phyloP scores from a whole-genome alignment of 1,140 invertebrate genomes.

The Ephestia elutella region DNA sequence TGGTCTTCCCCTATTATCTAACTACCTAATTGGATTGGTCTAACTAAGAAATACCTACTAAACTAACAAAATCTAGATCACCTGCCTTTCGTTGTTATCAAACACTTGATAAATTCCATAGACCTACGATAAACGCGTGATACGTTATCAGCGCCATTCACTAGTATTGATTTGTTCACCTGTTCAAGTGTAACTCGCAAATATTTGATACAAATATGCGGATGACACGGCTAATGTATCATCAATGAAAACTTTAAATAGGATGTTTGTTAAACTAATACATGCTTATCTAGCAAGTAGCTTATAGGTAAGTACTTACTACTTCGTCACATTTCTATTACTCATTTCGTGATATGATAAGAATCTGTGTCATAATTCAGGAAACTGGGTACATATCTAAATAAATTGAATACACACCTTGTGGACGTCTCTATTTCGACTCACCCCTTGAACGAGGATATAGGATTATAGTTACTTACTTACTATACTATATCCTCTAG shows the following conservation, averaged over 20 bases:
- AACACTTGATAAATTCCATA: conserved; percentile 41
- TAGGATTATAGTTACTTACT: too few relatives aligned
- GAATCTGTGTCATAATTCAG: background rate
- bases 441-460: too few relatives aligned
- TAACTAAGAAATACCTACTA: background rate
- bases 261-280: background rate
- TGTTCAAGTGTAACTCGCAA: conserved; percentile 32
- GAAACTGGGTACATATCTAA: too few relatives aligned
- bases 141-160: conserved; percentile 35
- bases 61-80: background rate
- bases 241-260: background rate
- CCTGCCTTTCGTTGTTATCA: conserved; percentile 25
- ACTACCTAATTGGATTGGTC: too few relatives aligned
- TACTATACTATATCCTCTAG: too few relatives aligned
- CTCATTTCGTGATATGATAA: conserved; percentile 10
- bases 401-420: too few relatives aligned
- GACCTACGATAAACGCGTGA: conserved; percentile 41
- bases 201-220: conserved; percentile 27
- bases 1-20: too few relatives aligned
- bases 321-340: conserved; percentile 3
- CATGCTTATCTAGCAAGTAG: background rate
- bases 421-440: too few relatives aligned
- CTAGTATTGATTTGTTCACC: conserved; percentile 54
- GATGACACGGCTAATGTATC: background rate
- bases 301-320: background rate